phyloP scores from a whole-genome alignment of 2,888 invertebrate species.

The Torymus auratus region DNA sequence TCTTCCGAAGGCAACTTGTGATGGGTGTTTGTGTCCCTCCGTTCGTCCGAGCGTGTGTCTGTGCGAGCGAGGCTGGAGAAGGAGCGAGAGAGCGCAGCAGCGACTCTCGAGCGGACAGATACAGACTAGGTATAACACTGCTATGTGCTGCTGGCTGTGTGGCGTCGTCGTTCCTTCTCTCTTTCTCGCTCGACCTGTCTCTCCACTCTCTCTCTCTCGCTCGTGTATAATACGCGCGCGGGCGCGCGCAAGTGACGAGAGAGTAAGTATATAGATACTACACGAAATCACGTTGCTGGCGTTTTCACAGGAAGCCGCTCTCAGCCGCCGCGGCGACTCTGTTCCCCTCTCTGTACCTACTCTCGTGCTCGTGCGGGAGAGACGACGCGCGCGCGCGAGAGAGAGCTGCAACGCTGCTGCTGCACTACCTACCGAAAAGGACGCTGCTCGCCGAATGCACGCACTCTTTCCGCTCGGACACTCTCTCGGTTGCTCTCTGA shows the following conservation, averaged over 20 bases:
- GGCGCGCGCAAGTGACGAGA: too few species aligned
- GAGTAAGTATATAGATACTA: background rate
- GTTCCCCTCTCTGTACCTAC: background rate
- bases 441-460: conserved; percentile 27
- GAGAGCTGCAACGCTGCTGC: conserved; percentile 38
- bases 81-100: conserved; percentile 1
- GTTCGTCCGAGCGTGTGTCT: too few species aligned
- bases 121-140: conserved; percentile 3
- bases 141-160: conserved; percentile 19
- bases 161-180: conserved; percentile 49
- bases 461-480: background rate
- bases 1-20: too few species aligned
- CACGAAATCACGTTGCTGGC: conserved; percentile 51
- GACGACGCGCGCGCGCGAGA: conserved; percentile 3
- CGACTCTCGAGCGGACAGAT: conserved; percentile 5
- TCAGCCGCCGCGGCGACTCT: conserved; percentile 31
- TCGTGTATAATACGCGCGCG: too few species aligned
- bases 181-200: conserved; percentile 21
- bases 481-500: background rate
- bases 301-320: conserved; percentile 39
- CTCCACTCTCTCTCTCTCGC: too few species aligned
- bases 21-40: too few species aligned
- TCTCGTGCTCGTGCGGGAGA: background rate
- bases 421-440: conserved; percentile 46
- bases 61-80: background rate